These are phyloP conservation scores for Gambelia wislizenii DNA, from an alignment of 2,797 vertebrate species.

Conservation along the genomic window DNA sequence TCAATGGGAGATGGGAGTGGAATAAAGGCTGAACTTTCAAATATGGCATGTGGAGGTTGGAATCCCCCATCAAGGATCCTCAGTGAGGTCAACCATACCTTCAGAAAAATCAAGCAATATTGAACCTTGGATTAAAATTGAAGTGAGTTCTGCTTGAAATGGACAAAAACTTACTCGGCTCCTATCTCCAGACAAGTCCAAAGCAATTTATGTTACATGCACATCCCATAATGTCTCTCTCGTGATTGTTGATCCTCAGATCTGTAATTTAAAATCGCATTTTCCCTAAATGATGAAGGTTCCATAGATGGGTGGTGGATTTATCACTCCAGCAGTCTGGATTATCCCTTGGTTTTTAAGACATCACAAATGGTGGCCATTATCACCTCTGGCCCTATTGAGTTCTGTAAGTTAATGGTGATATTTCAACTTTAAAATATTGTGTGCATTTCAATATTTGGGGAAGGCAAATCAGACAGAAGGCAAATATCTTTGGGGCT, in stretches of 20 bases:
- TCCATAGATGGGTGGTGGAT: no score
- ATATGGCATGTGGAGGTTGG: not conserved
- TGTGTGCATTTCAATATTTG: not conserved
- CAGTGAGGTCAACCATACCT: no score
- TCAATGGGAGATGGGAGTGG: not conserved
- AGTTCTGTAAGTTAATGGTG: no score
- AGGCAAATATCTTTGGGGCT: not conserved
- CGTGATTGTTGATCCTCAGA: not conserved
- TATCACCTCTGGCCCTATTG: no score
- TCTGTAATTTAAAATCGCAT: not conserved
- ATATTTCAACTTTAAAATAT: no score
- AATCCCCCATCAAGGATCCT: not conserved
- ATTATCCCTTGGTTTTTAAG: no score
- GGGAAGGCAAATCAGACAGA: not conserved
- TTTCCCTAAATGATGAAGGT: not conserved
- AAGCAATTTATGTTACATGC: no score
- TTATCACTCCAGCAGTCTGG: not conserved
- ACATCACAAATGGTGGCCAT: no score
- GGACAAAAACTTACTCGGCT: not conserved
- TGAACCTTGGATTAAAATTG: no score
- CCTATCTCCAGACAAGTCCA: not conserved
- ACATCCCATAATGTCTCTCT: not conserved
- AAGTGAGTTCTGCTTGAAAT: not conserved
- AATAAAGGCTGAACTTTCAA: not conserved
- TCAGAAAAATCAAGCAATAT: not conserved